Base-by-base conservation (phyloP, 2,113 vertebrate species). In the Perca fluviatilis region DNA sequence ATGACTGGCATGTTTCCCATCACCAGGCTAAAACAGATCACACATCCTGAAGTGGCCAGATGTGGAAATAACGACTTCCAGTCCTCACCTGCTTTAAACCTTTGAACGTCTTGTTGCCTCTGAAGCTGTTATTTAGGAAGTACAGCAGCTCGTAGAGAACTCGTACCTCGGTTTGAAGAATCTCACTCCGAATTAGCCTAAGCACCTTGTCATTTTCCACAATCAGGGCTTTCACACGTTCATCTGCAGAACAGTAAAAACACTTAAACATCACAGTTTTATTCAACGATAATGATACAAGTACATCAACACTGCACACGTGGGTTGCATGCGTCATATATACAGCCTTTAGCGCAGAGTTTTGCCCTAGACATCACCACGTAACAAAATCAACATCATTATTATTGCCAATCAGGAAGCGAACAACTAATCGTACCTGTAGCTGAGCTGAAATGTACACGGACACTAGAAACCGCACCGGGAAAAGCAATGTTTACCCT, bases 151-250 rank as follows among this genome's bases (percentile, higher is more conserved):
- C 89, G 49, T 94, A 93, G 0, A 96, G 81, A 9, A 96, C 58
- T 3, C 93, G 86, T 1, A 94, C 54, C 76, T 96, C 96, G 21
- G 94, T 94, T 51, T 94, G 92, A 4, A 96, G 89, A 8, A 93
- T 64, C 65, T 86, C 77, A 81, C 93, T 94, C 30, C 53, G 60
- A 40, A 95, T 23, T 0, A 95, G 70, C 46, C 68, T 88, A 3
- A 94, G 80, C 12, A 92, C 88, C 2, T 75, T 75, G 12, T 64
- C 69, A 19, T 72, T 86, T 53, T 69, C 77, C 64, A 0, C 16
- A 58, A 79, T 0, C 63, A 93, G 8, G 3, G 6, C 2, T 56
- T 70, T 71, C 0, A 91, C 68, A 4, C 3, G 36, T 1, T 0
- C 0, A 60, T 53, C 93, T 94, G 67, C 11, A 40, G 8, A 8